Base-by-base conservation (phyloP, 2,797 vertebrate genomes). In the Bufotes viridis region DNA sequence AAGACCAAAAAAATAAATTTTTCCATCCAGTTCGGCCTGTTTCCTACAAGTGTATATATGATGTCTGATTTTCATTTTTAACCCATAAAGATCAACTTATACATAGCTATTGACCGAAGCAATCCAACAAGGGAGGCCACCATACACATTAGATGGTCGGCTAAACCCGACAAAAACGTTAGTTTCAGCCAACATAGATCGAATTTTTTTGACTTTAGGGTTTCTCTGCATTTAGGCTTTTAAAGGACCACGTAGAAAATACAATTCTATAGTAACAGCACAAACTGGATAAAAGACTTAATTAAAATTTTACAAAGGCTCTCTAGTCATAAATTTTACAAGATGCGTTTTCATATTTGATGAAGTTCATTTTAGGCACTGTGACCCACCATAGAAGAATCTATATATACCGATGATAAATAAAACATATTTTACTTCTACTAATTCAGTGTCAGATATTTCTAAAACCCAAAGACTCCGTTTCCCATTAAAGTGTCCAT, bases 341-440 rank as follows among this genome's bases (percentile, higher is more conserved):
- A 74, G 17, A 84, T 22, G 53, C 7, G 2, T 34, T 84, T 84
- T 72, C 82, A 84, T 84, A 84, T 74, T 84, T 84, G 11, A 84
- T 84, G 63, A 69, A 53, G 51, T 69, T 69, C 24, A 55, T 67
- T 69, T 82, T 80, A 60, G 78, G 51, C 57, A 80, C 20, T 80
- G 15, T 58, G 55, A 80, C 49, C 75, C 75, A 55, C 75, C 14
- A 78, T 24, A n/a, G n/a, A 78, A 55, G 11, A 42, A 26, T 69
- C 14, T 69, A 72, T 76, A 53, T 55, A 72, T 29, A 17, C 18
- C 9, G 11, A 24, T 76, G 74, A 76, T 76, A 76, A 53, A 76
- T 76, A 76, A 76, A 76, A 76, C 74, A 76, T 70, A 29, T 53
- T 76, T 76, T 22, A 76, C 74, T 76, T 14, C 74, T 76, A n/a